Evolutionary conservation across 2,888 invertebrate genomes (phyloP).

Genomic region (Villa cingulata): DNA sequence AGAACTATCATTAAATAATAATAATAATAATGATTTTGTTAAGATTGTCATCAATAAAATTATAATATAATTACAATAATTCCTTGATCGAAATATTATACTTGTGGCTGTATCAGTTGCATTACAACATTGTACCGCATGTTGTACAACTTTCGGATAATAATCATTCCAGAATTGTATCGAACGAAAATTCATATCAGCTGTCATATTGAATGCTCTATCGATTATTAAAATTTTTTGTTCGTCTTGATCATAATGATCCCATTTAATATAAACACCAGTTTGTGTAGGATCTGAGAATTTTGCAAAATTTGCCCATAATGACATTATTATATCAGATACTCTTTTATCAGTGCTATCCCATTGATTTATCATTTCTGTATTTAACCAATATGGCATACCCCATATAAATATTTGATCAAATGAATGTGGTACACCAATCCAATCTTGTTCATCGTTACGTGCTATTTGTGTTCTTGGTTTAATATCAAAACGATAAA

Average conservation of each 20-base stretch:
- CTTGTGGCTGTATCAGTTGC: slow-evolving; percentile 22
- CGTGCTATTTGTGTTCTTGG: slow-evolving; percentile 50
- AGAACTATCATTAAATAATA: no score
- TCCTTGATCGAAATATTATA: no score
- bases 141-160: slow-evolving; percentile 60
- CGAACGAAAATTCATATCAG: slow-evolving; percentile 58
- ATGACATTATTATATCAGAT: slow-evolving; percentile 64
- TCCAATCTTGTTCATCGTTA: slow-evolving; percentile 56
- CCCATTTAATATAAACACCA: slow-evolving; percentile 64
- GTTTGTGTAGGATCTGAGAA: slow-evolving; percentile 56
- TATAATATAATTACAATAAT: no score
- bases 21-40: no score
- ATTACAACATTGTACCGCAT: slow-evolving; percentile 64
- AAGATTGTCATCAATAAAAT: no score
- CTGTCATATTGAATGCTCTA: slow-evolving; percentile 63
- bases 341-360: slow-evolving; percentile 63
- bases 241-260: slow-evolving; percentile 48
- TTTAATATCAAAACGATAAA: slow-evolving; percentile 64
- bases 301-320: slow-evolving; percentile 68
- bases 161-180: slow-evolving; percentile 76
- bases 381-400: slow-evolving; percentile 54
- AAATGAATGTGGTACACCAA: slow-evolving; percentile 66
- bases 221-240: slow-evolving; percentile 63
- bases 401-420: slow-evolving; percentile 74
- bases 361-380: slow-evolving; percentile 52